phyloP scores from a whole-genome alignment of 2,113 vertebrate genomes.

The Pluvianellus socialis region DNA sequence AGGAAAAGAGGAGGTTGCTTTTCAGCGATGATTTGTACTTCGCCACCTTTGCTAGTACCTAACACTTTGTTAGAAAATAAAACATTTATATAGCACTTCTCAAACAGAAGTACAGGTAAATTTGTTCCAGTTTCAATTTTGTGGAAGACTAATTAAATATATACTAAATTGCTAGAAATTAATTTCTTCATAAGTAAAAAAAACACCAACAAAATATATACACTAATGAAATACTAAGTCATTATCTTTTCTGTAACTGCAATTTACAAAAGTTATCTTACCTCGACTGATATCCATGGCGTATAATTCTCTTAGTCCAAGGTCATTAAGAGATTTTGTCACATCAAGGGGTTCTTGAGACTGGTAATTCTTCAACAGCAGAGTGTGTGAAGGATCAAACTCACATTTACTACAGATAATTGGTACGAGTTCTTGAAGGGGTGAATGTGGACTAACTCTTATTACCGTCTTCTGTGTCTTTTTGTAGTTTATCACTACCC shows the following conservation, averaged over 20 bases:
- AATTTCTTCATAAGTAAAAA: neutral
- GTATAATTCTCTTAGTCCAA: constrained; percentile 90
- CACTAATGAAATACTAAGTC: neutral
- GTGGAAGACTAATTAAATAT: neutral
- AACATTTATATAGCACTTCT: neutral
- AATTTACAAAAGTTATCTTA: constrained; percentile 44
- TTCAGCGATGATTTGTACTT: neutral
- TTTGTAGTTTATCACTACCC: constrained; percentile 95
- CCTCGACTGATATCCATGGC: constrained; percentile 88
- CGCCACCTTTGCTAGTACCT: neutral
- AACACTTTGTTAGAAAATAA: neutral
- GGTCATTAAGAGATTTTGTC: constrained; percentile 88
- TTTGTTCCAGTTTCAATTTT: neutral
- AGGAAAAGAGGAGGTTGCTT: neutral
- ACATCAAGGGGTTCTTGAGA: constrained; percentile 86
- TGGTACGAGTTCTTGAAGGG: constrained; percentile 83
- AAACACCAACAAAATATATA: accelerated
- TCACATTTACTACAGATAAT: constrained; percentile 95
- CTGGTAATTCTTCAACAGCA: constrained; percentile 85
- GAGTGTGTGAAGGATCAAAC: constrained; percentile 83
- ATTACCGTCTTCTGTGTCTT: constrained; percentile 94
- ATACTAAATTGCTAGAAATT: neutral
- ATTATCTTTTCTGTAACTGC: neutral
- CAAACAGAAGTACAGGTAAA: neutral
- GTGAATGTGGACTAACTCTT: constrained; percentile 86